Percentiles rank a stretch among this genome's conserved stretches.
Conservation (phyloP, 2,888 invertebrate species). For the Seira musarum region DNA sequence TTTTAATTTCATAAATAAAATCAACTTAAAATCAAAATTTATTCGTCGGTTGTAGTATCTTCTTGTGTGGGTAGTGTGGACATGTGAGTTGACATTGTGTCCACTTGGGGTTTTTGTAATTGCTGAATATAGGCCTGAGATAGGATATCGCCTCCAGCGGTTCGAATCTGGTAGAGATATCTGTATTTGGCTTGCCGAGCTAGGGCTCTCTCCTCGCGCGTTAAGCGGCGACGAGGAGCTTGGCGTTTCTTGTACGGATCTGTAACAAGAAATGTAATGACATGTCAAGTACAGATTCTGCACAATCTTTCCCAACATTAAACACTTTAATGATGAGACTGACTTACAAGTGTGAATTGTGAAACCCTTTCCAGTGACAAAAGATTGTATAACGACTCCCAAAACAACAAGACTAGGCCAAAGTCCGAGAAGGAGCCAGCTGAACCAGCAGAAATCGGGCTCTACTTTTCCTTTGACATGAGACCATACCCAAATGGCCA, state of each 20-base stretch:
- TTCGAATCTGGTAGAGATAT: constrained; percentile 92
- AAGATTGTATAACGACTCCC: constrained; percentile 81
- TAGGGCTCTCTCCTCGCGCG: constrained; percentile 84
- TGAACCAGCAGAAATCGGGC: constrained; percentile 71
- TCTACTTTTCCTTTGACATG: constrained; percentile 74
- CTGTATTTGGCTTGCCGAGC: constrained; percentile 84
- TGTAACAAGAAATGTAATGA: no score
- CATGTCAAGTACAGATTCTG: no score
- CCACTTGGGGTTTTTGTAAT: constrained; percentile 65
- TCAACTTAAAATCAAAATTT: no score
- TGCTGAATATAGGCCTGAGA: constrained; percentile 78
- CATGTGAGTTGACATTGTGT: constrained; percentile 68
- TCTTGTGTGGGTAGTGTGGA: constrained; percentile 66
- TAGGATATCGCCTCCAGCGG: constrained; percentile 91
- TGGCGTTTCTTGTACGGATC: constrained; percentile 74
- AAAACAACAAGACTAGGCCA: constrained; percentile 82
- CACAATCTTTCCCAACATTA: no score
- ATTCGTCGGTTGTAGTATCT: constrained; percentile 47
- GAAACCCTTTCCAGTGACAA: constrained; percentile 80
- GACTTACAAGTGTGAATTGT: constrained; percentile 79
- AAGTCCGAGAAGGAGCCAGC: constrained; percentile 82
- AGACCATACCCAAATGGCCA: constrained; percentile 81
- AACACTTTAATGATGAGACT: no score
- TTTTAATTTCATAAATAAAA: no score
- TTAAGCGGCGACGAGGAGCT: constrained; percentile 75